A percentile compares a stretch with the other conserved stretches of the same genome.
Conservation (phyloP, 2,113 vertebrate genomes). For the Bolborhynchus lineola region DNA sequence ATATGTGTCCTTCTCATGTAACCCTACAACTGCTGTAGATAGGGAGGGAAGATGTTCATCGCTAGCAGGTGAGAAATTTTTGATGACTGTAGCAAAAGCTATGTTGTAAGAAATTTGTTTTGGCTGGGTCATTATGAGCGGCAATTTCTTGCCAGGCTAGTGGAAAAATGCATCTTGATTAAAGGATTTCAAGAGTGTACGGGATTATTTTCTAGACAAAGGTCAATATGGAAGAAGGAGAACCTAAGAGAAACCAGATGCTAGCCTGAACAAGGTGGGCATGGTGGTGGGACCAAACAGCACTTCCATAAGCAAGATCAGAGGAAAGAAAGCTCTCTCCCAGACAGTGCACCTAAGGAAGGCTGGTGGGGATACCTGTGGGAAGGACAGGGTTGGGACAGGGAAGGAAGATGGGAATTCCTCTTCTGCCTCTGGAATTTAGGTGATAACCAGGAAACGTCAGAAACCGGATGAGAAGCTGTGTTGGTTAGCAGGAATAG, state of each 20-base stretch:
- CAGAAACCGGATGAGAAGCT: not conserved
- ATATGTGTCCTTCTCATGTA: not conserved
- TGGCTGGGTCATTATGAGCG: not conserved
- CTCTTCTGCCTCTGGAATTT: not conserved
- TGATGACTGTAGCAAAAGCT: not conserved
- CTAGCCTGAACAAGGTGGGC: not conserved
- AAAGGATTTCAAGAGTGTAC: not conserved
- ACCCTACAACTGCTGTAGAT: not conserved
- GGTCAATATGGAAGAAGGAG: not conserved
- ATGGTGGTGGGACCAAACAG: not conserved
- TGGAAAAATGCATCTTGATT: not conserved
- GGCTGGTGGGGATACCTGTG: not conserved
- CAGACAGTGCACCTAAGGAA: not conserved
- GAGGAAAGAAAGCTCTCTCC: not conserved
- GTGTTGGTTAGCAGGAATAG: not conserved
- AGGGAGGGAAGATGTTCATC: not conserved
- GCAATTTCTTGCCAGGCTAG: not conserved
- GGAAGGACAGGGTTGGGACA: not conserved
- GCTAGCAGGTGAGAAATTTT: not conserved
- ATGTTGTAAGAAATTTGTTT: not conserved
- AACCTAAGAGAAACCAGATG: not conserved
- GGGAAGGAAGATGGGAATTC: not conserved
- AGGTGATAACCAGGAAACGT: not conserved
- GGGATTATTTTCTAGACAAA: not conserved
- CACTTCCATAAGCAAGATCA: not conserved